A percentile compares a stretch with the other conserved stretches of the same genome.
phyloP scores from a whole-genome alignment of 1,140 invertebrate genomes.

The Venturia canescens region DNA sequence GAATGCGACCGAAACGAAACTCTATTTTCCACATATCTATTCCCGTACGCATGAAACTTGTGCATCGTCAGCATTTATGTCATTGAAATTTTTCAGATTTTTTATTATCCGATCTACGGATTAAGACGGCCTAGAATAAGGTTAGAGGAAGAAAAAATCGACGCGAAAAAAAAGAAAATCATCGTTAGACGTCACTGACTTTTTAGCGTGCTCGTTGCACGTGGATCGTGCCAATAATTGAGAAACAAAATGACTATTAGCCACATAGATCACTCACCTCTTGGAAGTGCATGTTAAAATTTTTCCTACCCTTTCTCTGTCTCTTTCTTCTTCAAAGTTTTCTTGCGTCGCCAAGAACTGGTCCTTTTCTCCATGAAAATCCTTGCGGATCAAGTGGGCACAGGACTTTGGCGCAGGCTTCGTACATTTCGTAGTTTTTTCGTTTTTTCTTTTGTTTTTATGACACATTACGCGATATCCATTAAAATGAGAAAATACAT shows the following conservation, averaged over 20 bases:
- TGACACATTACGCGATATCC: background rate
- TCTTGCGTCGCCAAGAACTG: background rate
- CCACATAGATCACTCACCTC: background rate
- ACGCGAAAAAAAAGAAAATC: background rate
- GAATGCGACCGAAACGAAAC: constrained; percentile 18
- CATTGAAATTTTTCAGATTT: background rate
- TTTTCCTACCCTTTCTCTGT: background rate
- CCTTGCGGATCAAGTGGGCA: constrained; percentile 23
- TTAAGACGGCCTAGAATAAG: background rate
- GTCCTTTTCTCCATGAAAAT: background rate
- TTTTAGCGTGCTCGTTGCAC: constrained; percentile 8
- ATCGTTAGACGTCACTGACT: background rate
- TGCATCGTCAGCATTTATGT: constrained; percentile 30
- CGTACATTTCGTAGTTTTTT: background rate
- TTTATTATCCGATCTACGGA: background rate
- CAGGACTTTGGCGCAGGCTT: background rate
- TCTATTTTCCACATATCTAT: background rate
- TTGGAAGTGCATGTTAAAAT: constrained; percentile 11
- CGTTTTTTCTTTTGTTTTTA: background rate
- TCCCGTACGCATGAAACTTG: constrained; percentile 7
- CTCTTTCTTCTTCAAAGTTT: background rate
- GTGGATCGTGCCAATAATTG: background rate
- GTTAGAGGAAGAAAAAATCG: background rate
- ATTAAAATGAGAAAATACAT: background rate
- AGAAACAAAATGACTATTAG: background rate